Percentiles rank a stretch among this genome's conserved stretches.
Conservation (phyloP, 2,113 vertebrate species). For the Amphiprion percula region DNA sequence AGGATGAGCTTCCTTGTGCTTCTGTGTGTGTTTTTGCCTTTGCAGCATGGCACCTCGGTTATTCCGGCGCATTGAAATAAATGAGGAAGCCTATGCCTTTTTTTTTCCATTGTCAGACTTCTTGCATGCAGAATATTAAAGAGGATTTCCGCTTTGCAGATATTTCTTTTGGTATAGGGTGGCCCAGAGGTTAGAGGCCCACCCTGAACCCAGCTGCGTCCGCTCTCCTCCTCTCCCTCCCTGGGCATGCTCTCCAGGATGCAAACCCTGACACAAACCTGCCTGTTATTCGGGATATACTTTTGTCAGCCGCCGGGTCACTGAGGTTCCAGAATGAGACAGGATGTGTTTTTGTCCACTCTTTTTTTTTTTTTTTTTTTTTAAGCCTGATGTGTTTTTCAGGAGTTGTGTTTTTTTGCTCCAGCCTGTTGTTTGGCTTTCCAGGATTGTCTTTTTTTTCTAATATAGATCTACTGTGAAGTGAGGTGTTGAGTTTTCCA, state of each 20-base stretch:
- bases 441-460: conserved; percentile 17
- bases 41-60: background rate
- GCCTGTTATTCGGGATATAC: conserved; percentile 51
- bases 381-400: conserved; percentile 47
- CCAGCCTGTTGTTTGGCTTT: conserved; percentile 30
- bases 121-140: conserved; percentile 41
- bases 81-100: conserved; percentile 3
- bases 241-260: conserved; percentile 60
- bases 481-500: conserved; percentile 43
- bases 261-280: conserved; percentile 67
- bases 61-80: background rate
- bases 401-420: conserved; percentile 12
- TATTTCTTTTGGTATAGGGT: conserved; percentile 49
- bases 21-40: conserved; percentile 3
- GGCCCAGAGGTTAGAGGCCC: conserved; percentile 55
- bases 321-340: conserved; percentile 49
- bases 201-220: conserved; percentile 70
- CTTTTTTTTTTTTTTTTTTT: conserved; percentile 26
- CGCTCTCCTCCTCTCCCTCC: conserved; percentile 34
- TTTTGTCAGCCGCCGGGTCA: conserved; percentile 53
- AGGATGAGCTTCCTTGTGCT: background rate
- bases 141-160: conserved; percentile 71
- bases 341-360: conserved; percentile 69
- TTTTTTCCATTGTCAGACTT: conserved; percentile 15
- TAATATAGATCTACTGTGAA: conserved; percentile 32